Evolutionary conservation across 2,888 invertebrate species (phyloP).

Genomic region (Drosophila anomalata): DNA sequence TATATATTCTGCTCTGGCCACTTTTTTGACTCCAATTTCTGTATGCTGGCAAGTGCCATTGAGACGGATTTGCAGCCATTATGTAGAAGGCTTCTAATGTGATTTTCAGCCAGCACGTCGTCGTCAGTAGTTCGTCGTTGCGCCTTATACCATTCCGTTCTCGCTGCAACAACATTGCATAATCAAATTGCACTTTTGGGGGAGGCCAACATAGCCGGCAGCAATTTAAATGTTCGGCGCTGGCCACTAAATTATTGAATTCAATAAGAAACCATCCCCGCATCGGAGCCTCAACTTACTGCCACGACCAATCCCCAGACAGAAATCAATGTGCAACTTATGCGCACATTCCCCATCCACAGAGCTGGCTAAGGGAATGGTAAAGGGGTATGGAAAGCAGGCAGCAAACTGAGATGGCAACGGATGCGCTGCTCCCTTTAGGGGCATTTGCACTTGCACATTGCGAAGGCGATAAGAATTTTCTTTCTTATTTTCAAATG

Average conservation of each 20-base stretch:
- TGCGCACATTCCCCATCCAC: conserved; percentile 63
- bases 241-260: conserved; percentile 76
- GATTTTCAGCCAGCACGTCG: conserved; percentile 74
- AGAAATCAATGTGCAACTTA: conserved; percentile 78
- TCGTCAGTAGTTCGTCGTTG: conserved; percentile 1
- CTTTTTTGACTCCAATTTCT: conserved; percentile 29
- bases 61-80: conserved; percentile 76
- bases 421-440: conserved; percentile 64
- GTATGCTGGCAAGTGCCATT: conserved; percentile 68
- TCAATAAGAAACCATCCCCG: conserved; percentile 66
- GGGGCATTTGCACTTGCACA: conserved; percentile 75
- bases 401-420: conserved; percentile 29
- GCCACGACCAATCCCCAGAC: conserved; percentile 56
- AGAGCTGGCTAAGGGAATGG: neutral
- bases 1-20: conserved; percentile 31
- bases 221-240: conserved; percentile 72
- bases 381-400: conserved; percentile 15
- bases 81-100: conserved; percentile 73
- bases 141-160: conserved; percentile 10
- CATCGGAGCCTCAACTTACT: conserved; percentile 23
- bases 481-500: conserved; percentile 76
- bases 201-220: conserved; percentile 50
- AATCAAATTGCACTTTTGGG: conserved; percentile 77
- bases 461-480: conserved; percentile 75
- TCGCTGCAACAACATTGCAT: conserved; percentile 65